Evolutionary conservation across 2,888 invertebrate genomes (phyloP), one percentile per base, ranked within the genome.

Genomic region (Parnassius glacialis): DNA sequence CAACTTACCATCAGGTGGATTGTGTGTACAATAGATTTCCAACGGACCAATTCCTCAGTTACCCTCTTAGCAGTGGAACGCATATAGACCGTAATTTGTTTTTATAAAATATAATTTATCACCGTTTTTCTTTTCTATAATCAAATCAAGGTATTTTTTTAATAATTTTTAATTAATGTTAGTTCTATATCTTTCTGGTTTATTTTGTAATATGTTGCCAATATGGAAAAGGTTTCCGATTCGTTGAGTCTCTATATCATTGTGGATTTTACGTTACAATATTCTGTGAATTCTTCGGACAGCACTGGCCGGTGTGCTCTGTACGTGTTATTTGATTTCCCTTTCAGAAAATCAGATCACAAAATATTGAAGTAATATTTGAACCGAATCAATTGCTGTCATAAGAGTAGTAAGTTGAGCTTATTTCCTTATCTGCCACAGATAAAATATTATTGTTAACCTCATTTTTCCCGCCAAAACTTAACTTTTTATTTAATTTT

Each of bases 161-260:
- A 34, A n/a, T n/a, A n/a, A n/a, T n/a, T n/a, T n/a, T n/a, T n/a
- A 34, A 34, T 3, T 34, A 2, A 45, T 11, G 2, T 11, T n/a
- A n/a, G 2, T n/a, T 11, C n/a, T 45, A 11, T 7, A 3, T 13
- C 12, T 47, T 47, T 47, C 5, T 47, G 13, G 13, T 48, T 9
- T 9, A 48, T 48, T 54, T 50, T 42, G 34, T 34, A 34, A 34
- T 53, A 7, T 42, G 42, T 48, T 44, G n/a, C 47, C 56, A 57
- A 57, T 57, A 57, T 53, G 12, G 43, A 50, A 57, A 57, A 57
- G 57, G 57, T 52, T 61, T 47, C 13, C 52, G 47, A n/a, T 20
- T 52, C 42, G 47, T 20, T 41, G 57, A 52, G 1, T 42, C 48
- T 57, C 42, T 52, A 57, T 57, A 47, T 45, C 52, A 57, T 57